A percentile compares a stretch with the other conserved stretches of the same genome.
Evolutionary conservation across 1,140 invertebrate species (phyloP).

Genomic region (Rhopalosiphum maidis): DNA sequence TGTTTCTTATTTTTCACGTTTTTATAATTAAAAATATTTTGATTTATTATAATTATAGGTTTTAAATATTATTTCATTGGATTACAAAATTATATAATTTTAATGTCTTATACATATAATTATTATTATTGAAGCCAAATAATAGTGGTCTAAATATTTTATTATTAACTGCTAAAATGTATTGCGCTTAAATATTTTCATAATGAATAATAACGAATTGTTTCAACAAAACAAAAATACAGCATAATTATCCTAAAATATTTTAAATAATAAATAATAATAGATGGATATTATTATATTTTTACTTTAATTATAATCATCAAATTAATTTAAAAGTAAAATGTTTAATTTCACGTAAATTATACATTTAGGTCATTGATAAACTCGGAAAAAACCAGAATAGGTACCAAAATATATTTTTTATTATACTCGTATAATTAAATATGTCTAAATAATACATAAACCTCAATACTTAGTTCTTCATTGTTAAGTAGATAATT

Average conservation of each 20-base stretch:
- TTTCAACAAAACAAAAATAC: neutral
- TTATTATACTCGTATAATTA: neutral
- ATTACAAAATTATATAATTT: neutral
- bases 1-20: neutral
- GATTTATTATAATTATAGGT: neutral
- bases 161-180: neutral
- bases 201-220: neutral
- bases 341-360: neutral
- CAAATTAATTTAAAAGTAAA: neutral
- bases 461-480: neutral
- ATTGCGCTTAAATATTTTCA: neutral
- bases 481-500: neutral
- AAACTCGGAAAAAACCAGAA: neutral
- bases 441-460: neutral
- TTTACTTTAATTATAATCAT: neutral
- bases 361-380: neutral
- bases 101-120: neutral
- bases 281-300: neutral
- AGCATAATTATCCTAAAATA: neutral
- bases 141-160: neutral
- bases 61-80: neutral
- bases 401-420: neutral
- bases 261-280: neutral
- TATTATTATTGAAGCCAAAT: neutral
- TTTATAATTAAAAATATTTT: neutral